Evolutionary conservation across 2,888 invertebrate genomes (phyloP).

Genomic region (Sceliomorpha sp.): DNA sequence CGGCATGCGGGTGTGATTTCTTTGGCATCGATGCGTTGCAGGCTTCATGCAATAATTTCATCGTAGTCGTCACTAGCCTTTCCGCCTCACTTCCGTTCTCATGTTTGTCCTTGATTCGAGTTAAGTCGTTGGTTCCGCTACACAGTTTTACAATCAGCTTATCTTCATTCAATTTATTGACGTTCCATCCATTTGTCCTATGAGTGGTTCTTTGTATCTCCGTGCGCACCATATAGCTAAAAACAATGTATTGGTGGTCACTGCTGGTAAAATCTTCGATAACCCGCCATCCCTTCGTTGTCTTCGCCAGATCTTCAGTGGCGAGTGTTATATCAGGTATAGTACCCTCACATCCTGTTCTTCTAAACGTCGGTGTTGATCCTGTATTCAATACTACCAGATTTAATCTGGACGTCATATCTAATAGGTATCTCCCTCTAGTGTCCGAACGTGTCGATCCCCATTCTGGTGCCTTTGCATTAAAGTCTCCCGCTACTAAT

Average conservation of each 20-base stretch:
- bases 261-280: conserved; percentile 21
- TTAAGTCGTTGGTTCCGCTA: too few species aligned
- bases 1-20: neutral
- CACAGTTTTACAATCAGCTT: too few species aligned
- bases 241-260: conserved; percentile 29
- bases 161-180: conserved; percentile 22
- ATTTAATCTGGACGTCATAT: conserved; percentile 53
- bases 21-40: conserved; percentile 39
- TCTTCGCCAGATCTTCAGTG: conserved; percentile 9
- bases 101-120: neutral
- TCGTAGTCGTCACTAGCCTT: neutral
- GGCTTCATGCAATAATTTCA: conserved; percentile 10
- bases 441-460: conserved; percentile 46
- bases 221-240: conserved; percentile 4
- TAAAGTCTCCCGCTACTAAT: conserved; percentile 49
- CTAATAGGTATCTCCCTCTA: conserved; percentile 50
- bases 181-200: conserved; percentile 8
- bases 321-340: conserved; percentile 41
- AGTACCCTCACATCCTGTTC: conserved; percentile 31
- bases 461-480: conserved; percentile 56
- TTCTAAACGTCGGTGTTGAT: conserved; percentile 34
- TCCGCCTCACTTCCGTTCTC: neutral
- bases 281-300: conserved; percentile 10
- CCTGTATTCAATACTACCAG: conserved; percentile 49
- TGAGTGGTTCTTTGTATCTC: neutral